Percentiles rank a stretch among this genome's conserved stretches.
phyloP scores from a whole-genome alignment of 2,888 invertebrate species.

The Callyntrura sp. region DNA sequence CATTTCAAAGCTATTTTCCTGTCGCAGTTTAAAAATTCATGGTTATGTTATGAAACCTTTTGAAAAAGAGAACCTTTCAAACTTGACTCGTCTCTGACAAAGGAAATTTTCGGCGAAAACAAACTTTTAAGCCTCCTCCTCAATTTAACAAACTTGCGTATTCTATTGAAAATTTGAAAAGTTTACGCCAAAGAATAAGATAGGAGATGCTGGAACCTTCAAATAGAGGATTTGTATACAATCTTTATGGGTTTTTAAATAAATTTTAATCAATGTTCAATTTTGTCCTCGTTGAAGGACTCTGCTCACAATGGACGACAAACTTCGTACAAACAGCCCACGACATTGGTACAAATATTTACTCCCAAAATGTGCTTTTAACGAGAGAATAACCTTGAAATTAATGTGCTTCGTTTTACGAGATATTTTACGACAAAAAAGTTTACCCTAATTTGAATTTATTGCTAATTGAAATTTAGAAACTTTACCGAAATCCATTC shows the following conservation, averaged over 20 bases:
- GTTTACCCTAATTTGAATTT: not conserved
- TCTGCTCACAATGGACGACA: not conserved
- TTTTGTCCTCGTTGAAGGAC: not conserved
- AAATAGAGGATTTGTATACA: not conserved
- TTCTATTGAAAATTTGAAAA: conserved; percentile 36
- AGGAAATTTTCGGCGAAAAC: conserved; percentile 5
- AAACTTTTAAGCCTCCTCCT: conserved; percentile 10
- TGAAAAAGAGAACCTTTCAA: not conserved
- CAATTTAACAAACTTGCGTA: not conserved
- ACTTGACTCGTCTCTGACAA: not conserved
- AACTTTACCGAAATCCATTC: not conserved
- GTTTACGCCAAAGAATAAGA: not conserved
- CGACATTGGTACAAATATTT: not conserved
- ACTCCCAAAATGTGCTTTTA: not conserved
- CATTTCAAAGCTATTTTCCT: conserved; percentile 24
- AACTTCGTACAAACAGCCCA: not conserved
- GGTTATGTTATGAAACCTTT: conserved; percentile 16
- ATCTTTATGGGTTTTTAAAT: not conserved
- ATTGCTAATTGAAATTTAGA: conserved; percentile 13
- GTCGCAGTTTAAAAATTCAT: conserved; percentile 33
- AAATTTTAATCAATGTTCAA: conserved; percentile 25
- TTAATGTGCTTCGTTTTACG: not conserved
- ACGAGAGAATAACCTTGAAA: conserved; percentile 2
- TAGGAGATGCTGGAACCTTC: not conserved
- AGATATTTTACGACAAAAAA: not conserved